phyloP scores from a whole-genome alignment of 2,888 invertebrate genomes.

The Macrosoma leucophasiata region DNA sequence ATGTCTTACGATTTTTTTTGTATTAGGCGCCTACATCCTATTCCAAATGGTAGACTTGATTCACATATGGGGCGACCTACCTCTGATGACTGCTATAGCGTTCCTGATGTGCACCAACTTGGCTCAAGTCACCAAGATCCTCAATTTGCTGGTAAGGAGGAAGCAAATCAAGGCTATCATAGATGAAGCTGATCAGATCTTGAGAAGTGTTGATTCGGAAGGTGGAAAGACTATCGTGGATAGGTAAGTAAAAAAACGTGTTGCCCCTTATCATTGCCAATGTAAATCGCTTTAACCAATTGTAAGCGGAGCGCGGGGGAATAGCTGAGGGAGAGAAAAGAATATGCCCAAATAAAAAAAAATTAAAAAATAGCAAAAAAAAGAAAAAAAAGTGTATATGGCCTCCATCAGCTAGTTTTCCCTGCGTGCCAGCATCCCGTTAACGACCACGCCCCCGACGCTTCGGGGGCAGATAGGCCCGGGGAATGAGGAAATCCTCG shows the following conservation, averaged over 20 bases:
- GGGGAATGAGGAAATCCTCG: no score
- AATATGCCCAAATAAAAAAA: no score
- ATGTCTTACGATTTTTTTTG: background rate
- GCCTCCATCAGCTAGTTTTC: no score
- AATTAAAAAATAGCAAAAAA: no score
- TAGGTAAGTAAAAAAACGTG: constrained; percentile 38
- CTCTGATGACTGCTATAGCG: constrained; percentile 60
- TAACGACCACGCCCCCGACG: no score
- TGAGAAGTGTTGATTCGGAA: constrained; percentile 29
- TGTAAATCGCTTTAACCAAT: no score
- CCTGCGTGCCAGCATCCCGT: no score
- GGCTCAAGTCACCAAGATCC: constrained; percentile 55
- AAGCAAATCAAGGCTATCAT: constrained; percentile 39
- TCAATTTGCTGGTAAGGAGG: constrained; percentile 42
- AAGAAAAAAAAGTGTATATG: no score
- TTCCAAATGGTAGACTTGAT: constrained; percentile 65
- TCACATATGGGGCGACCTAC: constrained; percentile 62
- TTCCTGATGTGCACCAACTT: constrained; percentile 65
- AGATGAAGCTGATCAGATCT: constrained; percentile 32
- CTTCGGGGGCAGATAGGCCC: no score
- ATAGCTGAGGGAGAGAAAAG: no score
- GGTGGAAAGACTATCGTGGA: constrained; percentile 40
- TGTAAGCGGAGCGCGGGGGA: no score
- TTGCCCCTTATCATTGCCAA: no score
- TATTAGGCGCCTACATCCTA: constrained; percentile 52